Conservation (phyloP, 2,888 invertebrate species). For the Caenorhabditis wallacei region DNA sequence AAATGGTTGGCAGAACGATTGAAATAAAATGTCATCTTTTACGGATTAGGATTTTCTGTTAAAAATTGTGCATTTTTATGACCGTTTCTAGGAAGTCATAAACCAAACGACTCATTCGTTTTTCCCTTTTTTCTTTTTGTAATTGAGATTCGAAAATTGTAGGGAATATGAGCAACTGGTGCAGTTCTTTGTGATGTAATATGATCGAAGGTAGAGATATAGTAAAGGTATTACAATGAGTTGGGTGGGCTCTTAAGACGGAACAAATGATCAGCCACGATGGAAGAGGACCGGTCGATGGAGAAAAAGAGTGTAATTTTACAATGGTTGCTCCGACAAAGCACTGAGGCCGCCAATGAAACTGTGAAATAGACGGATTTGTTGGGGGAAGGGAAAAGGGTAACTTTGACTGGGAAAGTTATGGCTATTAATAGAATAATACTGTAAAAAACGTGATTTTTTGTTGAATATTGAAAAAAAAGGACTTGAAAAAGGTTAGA, state of each 20-base stretch:
- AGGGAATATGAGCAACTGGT: conserved; percentile 18
- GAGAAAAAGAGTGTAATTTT: conserved; percentile 51
- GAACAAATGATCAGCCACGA: conserved; percentile 20
- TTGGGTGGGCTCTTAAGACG: conserved; percentile 9
- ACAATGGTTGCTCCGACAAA: conserved; percentile 34
- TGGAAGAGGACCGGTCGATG: conserved; percentile 5
- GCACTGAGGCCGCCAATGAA: conserved; percentile 8
- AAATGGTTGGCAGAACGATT: conserved; percentile 14
- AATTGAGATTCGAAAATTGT: not conserved
- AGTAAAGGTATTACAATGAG: conserved; percentile 56
- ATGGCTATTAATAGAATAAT: not conserved
- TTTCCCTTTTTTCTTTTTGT: not conserved
- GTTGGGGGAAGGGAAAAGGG: not conserved
- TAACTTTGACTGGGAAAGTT: not conserved
- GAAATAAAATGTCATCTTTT: conserved; percentile 15
- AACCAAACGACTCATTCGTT: conserved; percentile 4
- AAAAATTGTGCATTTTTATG: conserved; percentile 21
- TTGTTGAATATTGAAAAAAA: too few species aligned
- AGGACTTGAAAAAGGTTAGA: too few species aligned
- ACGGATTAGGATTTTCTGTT: conserved; percentile 19
- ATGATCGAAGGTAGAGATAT: conserved; percentile 37
- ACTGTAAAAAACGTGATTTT: too few species aligned
- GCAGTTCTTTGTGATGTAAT: conserved; percentile 19
- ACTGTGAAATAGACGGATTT: conserved; percentile 19
- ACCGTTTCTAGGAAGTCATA: conserved; percentile 34